Evolutionary conservation across 2,888 invertebrate genomes (phyloP).

Genomic region (Agrochola macilenta): DNA sequence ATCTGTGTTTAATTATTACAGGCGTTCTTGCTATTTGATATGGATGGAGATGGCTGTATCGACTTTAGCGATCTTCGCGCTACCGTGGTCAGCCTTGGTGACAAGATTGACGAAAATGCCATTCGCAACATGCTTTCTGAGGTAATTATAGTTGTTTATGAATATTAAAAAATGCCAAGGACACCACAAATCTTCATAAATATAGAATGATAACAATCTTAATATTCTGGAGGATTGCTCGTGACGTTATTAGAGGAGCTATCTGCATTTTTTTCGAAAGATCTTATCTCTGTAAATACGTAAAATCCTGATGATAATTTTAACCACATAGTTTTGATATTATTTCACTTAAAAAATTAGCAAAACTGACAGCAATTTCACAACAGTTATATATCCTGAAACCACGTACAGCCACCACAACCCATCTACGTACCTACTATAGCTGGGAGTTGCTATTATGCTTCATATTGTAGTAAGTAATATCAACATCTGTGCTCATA

Average conservation of each 20-base stretch:
- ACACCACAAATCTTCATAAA: neutral
- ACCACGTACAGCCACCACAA: conserved; percentile 29
- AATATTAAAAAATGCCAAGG: conserved; percentile 1
- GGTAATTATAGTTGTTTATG: conserved; percentile 75
- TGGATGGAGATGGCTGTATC: conserved; percentile 92
- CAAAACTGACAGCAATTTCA: conserved; percentile 24
- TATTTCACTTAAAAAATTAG: conserved; percentile 1
- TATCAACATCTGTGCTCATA: conserved; percentile 60
- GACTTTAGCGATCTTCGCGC: conserved; percentile 92
- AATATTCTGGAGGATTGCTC: neutral
- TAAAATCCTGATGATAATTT: conserved; percentile 1
- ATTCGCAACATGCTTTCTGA: conserved; percentile 92
- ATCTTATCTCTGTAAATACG: neutral
- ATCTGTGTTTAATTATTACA: conserved; percentile 66
- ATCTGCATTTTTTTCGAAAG: neutral
- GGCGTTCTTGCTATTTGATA: conserved; percentile 92
- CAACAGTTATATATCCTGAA: conserved; percentile 5
- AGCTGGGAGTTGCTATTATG: conserved; percentile 8
- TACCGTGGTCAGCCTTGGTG: conserved; percentile 91
- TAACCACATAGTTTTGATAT: neutral
- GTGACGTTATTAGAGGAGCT: neutral
- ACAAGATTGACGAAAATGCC: conserved; percentile 89
- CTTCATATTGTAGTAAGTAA: conserved; percentile 29
- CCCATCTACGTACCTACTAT: conserved; percentile 7
- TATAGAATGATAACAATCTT: conserved; percentile 4